These are phyloP conservation scores for Phodopus roborovskii DNA, from an alignment of 2,113 vertebrate species.

Conservation along the genomic window DNA sequence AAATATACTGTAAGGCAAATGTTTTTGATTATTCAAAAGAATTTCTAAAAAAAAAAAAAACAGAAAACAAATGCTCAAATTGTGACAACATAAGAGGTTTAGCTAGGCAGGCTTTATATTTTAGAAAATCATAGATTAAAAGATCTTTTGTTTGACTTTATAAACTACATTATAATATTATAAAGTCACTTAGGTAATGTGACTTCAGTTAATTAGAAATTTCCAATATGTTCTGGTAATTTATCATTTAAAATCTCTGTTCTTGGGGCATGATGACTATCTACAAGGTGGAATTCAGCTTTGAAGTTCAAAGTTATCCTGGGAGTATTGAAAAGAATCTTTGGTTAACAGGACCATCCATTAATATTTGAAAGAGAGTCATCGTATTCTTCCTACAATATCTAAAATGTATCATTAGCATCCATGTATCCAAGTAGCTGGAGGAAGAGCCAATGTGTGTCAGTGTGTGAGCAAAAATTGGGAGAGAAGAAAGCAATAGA, in stretches of 20 bases:
- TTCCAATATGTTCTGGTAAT: conserved; percentile 5
- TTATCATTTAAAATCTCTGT: conserved; percentile 60
- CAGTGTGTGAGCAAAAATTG: not conserved
- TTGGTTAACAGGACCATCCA: conserved; percentile 1
- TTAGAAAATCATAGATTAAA: conserved; percentile 50
- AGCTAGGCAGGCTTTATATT: not conserved
- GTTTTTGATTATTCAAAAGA: not conserved
- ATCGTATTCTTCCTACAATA: not conserved
- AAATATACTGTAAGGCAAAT: not conserved
- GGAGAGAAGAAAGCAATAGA: not conserved
- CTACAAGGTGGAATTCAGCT: conserved; percentile 9
- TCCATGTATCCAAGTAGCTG: not conserved
- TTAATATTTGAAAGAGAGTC: conserved; percentile 25
- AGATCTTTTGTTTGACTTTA: conserved; percentile 56
- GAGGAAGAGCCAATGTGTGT: not conserved
- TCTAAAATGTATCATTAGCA: conserved; percentile 32
- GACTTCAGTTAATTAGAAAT: conserved; percentile 64
- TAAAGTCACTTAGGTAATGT: conserved; percentile 45
- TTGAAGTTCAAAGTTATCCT: conserved; percentile 38
- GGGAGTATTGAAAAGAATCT: conserved; percentile 40
- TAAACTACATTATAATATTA: conserved; percentile 52
- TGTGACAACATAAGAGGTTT: not conserved
- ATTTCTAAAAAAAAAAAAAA: not conserved
- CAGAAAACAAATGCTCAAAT: too few species aligned
- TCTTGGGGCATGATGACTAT: conserved; percentile 45